Evolutionary conservation across 2,113 vertebrate genomes (phyloP).

Genomic region (Eulemur rufifrons): DNA sequence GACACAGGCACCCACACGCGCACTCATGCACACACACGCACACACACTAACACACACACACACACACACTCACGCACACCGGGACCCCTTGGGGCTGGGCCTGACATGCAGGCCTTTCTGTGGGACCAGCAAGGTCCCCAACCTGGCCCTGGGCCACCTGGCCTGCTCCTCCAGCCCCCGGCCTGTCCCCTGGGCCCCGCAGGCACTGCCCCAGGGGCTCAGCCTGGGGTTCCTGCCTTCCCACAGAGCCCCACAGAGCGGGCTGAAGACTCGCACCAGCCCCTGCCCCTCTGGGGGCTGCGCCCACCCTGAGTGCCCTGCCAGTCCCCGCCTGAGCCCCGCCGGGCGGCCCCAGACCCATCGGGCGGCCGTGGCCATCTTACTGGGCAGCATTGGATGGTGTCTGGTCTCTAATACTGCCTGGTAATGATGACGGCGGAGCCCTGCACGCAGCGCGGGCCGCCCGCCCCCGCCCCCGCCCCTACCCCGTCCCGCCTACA

Average conservation of each 20-base stretch:
- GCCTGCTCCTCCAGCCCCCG: not conserved
- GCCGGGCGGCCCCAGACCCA: conserved; percentile 58
- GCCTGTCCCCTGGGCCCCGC: not conserved
- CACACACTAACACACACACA: not conserved
- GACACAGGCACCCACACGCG: not conserved
- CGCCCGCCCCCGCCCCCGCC: not conserved
- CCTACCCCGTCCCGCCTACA: too few species aligned
- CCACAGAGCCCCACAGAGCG: not conserved
- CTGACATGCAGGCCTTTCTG: not conserved
- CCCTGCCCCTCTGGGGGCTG: not conserved
- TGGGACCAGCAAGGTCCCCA: not conserved
- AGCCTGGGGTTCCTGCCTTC: conserved; percentile 49
- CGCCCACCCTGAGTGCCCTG: not conserved
- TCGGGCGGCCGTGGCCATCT: conserved; percentile 93
- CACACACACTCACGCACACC: too few species aligned
- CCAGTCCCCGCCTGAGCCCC: not conserved
- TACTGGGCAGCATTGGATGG: conserved; percentile 99
- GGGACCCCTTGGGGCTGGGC: not conserved
- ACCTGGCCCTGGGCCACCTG: not conserved
- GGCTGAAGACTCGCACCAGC: not conserved
- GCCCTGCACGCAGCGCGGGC: conserved; percentile 83
- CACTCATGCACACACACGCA: too few species aligned
- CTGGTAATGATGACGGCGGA: conserved; percentile 99
- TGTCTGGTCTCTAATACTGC: conserved; percentile 98
- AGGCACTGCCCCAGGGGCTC: not conserved